Conservation (phyloP, 2,113 vertebrate species). For the Periophthalmus modestus region DNA sequence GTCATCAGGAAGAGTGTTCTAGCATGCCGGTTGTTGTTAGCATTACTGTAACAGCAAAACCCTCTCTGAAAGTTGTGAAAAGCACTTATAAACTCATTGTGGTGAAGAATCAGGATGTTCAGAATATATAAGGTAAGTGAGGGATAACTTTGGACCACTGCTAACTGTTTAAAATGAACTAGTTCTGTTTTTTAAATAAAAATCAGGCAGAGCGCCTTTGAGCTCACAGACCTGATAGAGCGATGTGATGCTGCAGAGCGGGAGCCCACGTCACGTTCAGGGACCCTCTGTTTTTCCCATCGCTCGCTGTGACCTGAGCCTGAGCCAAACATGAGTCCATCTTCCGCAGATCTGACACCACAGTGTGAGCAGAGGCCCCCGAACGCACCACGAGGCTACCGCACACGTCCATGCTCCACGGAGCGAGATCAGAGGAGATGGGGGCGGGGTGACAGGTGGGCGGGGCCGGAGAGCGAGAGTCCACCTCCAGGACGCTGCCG, state of each 20-base stretch:
- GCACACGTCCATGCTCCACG: slow-evolving; percentile 72
- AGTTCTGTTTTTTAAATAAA: too few relatives aligned
- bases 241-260: slow-evolving; percentile 71
- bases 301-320: slow-evolving; percentile 44
- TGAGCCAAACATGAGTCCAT: slow-evolving; percentile 37
- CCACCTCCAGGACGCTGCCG: slow-evolving; percentile 77
- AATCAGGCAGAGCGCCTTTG: background rate
- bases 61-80: too few relatives aligned
- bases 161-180: too few relatives aligned
- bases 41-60: too few relatives aligned
- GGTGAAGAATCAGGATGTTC: too few relatives aligned
- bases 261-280: slow-evolving; percentile 85
- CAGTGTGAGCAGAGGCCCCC: slow-evolving; percentile 70
- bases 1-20: too few relatives aligned
- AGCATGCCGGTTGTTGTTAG: too few relatives aligned
- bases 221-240: slow-evolving; percentile 81
- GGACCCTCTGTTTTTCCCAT: background rate
- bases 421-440: background rate
- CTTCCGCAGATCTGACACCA: slow-evolving; percentile 78
- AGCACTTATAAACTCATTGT: too few relatives aligned
- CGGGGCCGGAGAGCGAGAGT: slow-evolving; percentile 67
- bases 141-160: too few relatives aligned
- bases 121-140: too few relatives aligned
- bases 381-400: slow-evolving; percentile 70
- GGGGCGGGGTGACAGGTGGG: background rate